Conservation (phyloP, 2,113 vertebrate species). For the Centropristis striata region DNA sequence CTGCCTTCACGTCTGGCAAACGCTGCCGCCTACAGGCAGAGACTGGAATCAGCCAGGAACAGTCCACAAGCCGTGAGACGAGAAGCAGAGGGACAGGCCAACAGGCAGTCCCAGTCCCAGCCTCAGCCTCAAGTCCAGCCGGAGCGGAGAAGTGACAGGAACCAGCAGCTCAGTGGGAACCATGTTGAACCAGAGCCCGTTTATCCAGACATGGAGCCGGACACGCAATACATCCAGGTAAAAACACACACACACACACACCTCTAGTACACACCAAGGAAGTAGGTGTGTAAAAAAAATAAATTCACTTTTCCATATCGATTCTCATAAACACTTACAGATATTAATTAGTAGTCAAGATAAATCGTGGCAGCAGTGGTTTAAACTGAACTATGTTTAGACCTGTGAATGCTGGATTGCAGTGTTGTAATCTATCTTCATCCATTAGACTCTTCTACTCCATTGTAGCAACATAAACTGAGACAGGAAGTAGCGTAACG, state of each 20-base stretch:
- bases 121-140: conserved; percentile 30
- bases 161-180: conserved; percentile 75
- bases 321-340: too few relatives aligned
- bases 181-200: conserved; percentile 72
- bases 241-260: conserved; percentile 17
- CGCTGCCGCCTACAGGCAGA: conserved; percentile 65
- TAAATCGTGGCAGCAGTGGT: too few relatives aligned
- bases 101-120: conserved; percentile 32
- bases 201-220: conserved; percentile 51
- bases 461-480: too few relatives aligned
- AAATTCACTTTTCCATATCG: too few relatives aligned
- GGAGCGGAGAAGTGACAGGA: conserved; percentile 39
- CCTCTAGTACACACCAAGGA: neutral
- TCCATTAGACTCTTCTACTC: too few relatives aligned
- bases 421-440: too few relatives aligned
- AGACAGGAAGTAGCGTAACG: too few relatives aligned
- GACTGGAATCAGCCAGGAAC: conserved; percentile 52
- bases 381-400: too few relatives aligned
- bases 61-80: conserved; percentile 42
- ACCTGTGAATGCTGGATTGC: too few relatives aligned
- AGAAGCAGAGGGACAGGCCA: conserved; percentile 40
- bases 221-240: conserved; percentile 72
- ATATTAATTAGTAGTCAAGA: too few relatives aligned
- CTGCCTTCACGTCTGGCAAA: conserved; percentile 75
- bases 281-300: neutral